Evolutionary conservation across 2,113 vertebrate species (phyloP), one percentile per base, ranked within the genome.

Genomic region (Ameiurus melas): DNA sequence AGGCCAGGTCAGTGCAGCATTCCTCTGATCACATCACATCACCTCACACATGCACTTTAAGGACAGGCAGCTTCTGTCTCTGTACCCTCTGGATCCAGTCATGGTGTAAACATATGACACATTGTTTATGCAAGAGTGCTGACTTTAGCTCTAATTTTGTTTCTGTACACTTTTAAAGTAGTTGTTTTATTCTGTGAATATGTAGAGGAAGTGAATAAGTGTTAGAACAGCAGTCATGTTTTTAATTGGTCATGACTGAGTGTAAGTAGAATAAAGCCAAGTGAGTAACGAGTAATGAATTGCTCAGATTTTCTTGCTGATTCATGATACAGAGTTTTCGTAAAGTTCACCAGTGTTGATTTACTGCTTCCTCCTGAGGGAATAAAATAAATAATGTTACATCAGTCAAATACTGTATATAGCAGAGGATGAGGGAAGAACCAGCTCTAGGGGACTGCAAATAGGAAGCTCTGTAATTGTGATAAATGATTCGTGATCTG

Each of bases 1-100:
- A 10, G 98, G 98, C 90, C 97, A 98, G 97, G 97, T 99, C 92
- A 96, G 97, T 97, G 92, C 60, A 84, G 16, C 55, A 71, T 83
- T 36, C 60, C 25, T 36, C 43, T 85, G 20, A 91, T 80, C 81
- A 87, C 85, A 51, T 51, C 77, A 83, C 60, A 66, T 82, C 79
- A 80, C 14, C 73, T 88, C 68, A 70, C 64, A 83, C 75, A 86
- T 58, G 84, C 64, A 85, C 33, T 73, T 90, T 77, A 47, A 73
- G 47, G 64, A 30, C 83, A 85, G 43, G 47, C 47, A 57, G 70
- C 64, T 83, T 71, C 71, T 87, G 78, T 84, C 85, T 57, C 16
- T 19, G 51, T 60, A 64, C 33, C 47, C 80, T 36, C 57, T 83
- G 77, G 47, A 62, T 58, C 47, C 66, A 64, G 20, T 80, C 62